Evolutionary conservation across 2,888 invertebrate species (phyloP).

Genomic region (Brenthis hecate): DNA sequence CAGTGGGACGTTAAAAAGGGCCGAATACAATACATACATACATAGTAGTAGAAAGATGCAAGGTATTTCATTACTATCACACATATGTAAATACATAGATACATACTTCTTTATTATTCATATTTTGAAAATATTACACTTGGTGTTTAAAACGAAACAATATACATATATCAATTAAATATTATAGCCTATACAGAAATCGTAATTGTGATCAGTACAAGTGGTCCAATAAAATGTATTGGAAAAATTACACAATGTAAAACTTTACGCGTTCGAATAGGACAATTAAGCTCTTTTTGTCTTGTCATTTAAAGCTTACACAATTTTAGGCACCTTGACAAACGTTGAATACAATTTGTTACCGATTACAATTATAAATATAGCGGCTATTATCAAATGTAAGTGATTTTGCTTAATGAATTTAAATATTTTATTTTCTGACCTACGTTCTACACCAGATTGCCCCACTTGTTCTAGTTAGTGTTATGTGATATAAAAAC

Average conservation of each 20-base stretch:
- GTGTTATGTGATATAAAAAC: constrained; percentile 37
- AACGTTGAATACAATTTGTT: background rate
- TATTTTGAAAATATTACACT: no score
- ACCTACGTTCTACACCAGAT: constrained; percentile 23
- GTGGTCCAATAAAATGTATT: background rate
- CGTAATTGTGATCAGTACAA: background rate
- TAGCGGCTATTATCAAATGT: constrained; percentile 1
- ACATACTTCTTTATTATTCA: no score
- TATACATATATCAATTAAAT: background rate
- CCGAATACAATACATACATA: no score
- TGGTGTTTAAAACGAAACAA: no score
- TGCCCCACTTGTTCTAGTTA: constrained; percentile 35
- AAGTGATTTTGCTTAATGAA: background rate
- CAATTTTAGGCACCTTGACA: constrained; percentile 11
- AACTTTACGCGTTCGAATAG: background rate
- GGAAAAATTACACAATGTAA: background rate
- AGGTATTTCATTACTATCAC: no score
- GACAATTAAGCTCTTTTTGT: constrained; percentile 8
- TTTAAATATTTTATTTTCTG: constrained; percentile 20
- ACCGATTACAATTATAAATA: background rate
- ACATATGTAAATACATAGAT: no score
- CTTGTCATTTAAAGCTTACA: constrained; percentile 2
- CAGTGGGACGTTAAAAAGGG: no score
- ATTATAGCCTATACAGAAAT: background rate
- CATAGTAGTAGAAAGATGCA: no score